These are phyloP conservation scores for Melitaea cinxia DNA, from an alignment of 1,140 invertebrate species.

Conservation along the genomic window DNA sequence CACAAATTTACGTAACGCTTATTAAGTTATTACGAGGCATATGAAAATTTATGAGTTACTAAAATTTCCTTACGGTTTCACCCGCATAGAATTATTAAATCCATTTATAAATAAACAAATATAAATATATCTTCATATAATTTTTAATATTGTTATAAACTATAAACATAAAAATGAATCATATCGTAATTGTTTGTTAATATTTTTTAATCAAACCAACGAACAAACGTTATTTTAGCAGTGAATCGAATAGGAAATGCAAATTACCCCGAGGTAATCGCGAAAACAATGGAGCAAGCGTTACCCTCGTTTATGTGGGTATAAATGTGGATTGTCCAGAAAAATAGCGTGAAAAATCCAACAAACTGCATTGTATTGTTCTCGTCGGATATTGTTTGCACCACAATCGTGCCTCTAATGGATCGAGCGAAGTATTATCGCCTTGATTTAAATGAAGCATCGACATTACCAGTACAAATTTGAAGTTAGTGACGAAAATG, in stretches of 20 bases:
- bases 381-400: slow-evolving; percentile 17
- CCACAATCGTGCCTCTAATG: slow-evolving; percentile 21
- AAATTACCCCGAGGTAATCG: slow-evolving; percentile 9
- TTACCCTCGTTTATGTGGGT: slow-evolving; percentile 11
- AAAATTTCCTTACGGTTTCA: no score
- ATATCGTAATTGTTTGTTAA: no score
- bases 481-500: background rate
- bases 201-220: no score
- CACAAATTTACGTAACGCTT: background rate
- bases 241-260: slow-evolving; percentile 10
- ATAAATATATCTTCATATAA: no score
- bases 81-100: no score
- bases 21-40: background rate
- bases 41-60: background rate
- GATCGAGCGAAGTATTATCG: slow-evolving; percentile 10
- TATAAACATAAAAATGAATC: no score
- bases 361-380: slow-evolving; percentile 29
- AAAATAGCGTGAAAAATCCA: slow-evolving; percentile 14
- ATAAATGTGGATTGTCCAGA: slow-evolving; percentile 11
- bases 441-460: slow-evolving; percentile 13
- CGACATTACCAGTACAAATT: background rate
- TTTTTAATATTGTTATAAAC: no score
- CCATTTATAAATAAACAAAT: no score
- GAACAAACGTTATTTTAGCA: slow-evolving; percentile 1
- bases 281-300: slow-evolving; percentile 4